Evolutionary conservation across 2,113 vertebrate species (phyloP), one percentile per base, ranked within the genome.

Genomic region (Cyanoderma ruficeps): DNA sequence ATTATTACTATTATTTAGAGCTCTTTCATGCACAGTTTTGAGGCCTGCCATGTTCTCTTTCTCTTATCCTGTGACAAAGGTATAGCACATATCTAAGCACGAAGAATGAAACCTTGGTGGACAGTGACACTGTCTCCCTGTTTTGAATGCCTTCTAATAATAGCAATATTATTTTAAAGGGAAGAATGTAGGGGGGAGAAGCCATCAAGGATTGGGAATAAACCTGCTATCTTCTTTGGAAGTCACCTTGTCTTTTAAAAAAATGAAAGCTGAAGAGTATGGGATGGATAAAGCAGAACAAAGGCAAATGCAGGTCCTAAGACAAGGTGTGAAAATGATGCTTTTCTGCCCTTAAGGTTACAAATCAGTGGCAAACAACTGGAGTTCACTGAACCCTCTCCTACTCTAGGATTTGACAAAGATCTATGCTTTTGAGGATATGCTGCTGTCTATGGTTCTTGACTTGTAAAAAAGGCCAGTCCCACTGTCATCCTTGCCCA

Each of bases 111-210:
- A 75, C 44, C 64, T 49, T 63, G 31, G 47, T 81, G 79, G 49
- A 65, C 57, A 68, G 59, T 90, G 90, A 75, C 71, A 77, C 19
- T 6, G 3, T 6, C 16, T 53, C 11, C 1, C 23, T 74, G 8
- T 52, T 90, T 78, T 81, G 37, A 90, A 78, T 76, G 31, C 16
- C n/a, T 90, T 94, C 90, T 95, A 96, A 87, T 75, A 89, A 76
- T 76, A 95, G 76, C 23, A 90, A 41, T 81, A 69, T 64, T 81
- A 84, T 77, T 92, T 94, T 86, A 77, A 83, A 70, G n/a, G 13
- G n/a, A 80, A 52, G 37, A 35, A 90, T 13, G 17, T 8, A 4
- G 9, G 0, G 5, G 5, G 15, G 15, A 22, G 39, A 35, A 77
- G 6, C 9, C 41, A 77, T 16, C 39, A 68, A 56, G 28, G n/a